These are phyloP conservation scores for Melitaea athalia DNA, from an alignment of 2,888 invertebrate species.

Conservation along the genomic window DNA sequence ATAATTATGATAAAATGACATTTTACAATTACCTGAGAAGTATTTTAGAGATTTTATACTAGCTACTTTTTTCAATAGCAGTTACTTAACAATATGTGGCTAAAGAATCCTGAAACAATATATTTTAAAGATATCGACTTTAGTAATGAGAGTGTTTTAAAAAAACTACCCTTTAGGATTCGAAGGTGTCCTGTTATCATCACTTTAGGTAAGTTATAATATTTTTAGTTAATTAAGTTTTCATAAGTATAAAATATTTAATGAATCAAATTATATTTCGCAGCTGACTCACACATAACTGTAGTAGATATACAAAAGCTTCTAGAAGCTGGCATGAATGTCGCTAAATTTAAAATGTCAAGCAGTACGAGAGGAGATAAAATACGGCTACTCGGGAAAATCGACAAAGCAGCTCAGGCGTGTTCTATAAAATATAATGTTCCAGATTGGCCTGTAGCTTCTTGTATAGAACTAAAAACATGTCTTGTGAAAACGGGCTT, in stretches of 20 bases:
- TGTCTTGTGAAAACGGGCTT: slow-evolving; percentile 54
- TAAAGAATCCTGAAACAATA: slow-evolving; percentile 36
- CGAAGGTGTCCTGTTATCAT: slow-evolving; percentile 55
- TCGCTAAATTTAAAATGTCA: slow-evolving; percentile 57
- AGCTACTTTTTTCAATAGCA: background rate
- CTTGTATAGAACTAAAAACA: slow-evolving; percentile 56
- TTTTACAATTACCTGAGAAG: background rate
- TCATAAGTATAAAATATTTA: background rate
- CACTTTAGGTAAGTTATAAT: slow-evolving; percentile 49
- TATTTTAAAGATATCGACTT: slow-evolving; percentile 48
- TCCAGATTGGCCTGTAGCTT: slow-evolving; percentile 53
- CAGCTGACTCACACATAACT: slow-evolving; percentile 52
- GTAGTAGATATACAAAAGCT: slow-evolving; percentile 69
- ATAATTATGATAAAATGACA: background rate
- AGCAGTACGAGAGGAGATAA: slow-evolving; percentile 47
- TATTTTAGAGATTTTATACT: background rate
- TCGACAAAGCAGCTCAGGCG: slow-evolving; percentile 39
- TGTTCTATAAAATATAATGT: slow-evolving; percentile 53
- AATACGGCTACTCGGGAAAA: slow-evolving; percentile 46
- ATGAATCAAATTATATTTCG: slow-evolving; percentile 5
- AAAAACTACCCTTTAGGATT: slow-evolving; percentile 36
- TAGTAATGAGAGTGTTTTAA: slow-evolving; percentile 41
- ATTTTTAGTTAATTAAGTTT: background rate
- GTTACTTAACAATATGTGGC: background rate
- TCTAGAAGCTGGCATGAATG: slow-evolving; percentile 75